A percentile compares a stretch with the other conserved stretches of the same genome.
Conservation (phyloP, 2,888 invertebrate species). For the Trachelus stipa region DNA sequence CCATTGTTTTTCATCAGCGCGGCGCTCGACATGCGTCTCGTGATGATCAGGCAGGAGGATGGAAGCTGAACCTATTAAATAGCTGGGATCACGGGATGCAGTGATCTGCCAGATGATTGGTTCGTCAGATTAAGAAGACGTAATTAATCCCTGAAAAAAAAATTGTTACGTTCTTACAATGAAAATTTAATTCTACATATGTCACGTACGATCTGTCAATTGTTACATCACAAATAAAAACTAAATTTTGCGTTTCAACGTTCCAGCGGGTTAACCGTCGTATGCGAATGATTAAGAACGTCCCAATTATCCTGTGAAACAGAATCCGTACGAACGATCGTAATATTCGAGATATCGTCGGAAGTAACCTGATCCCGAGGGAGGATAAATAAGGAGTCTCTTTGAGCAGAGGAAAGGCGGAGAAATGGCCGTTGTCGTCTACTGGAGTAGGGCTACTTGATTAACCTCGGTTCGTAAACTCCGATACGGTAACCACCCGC, state of each 20-base stretch:
- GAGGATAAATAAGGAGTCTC: slow-evolving; percentile 41
- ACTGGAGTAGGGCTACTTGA: slow-evolving; percentile 25
- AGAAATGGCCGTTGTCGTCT: slow-evolving; percentile 29
- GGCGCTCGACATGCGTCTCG: background rate
- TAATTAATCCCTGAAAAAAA: background rate
- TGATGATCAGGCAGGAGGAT: background rate
- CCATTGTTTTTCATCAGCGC: background rate
- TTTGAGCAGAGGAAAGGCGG: slow-evolving; percentile 27
- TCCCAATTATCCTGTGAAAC: slow-evolving; percentile 28
- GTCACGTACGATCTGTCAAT: background rate
- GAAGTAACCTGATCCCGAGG: slow-evolving; percentile 36
- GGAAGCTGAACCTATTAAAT: background rate
- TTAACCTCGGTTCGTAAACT: slow-evolving; percentile 25
- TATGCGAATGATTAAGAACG: background rate
- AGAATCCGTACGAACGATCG: slow-evolving; percentile 35
- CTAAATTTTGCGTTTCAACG: background rate
- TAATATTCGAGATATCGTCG: slow-evolving; percentile 39
- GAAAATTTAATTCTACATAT: background rate
- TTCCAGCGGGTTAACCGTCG: background rate
- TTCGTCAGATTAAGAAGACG: background rate
- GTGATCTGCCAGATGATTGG: background rate
- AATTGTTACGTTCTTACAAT: background rate
- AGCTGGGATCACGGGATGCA: background rate
- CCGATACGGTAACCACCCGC: slow-evolving; percentile 15
- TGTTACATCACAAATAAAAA: background rate